Base-by-base conservation (phyloP, 1,140 invertebrate genomes). In the Philaenus spumarius region DNA sequence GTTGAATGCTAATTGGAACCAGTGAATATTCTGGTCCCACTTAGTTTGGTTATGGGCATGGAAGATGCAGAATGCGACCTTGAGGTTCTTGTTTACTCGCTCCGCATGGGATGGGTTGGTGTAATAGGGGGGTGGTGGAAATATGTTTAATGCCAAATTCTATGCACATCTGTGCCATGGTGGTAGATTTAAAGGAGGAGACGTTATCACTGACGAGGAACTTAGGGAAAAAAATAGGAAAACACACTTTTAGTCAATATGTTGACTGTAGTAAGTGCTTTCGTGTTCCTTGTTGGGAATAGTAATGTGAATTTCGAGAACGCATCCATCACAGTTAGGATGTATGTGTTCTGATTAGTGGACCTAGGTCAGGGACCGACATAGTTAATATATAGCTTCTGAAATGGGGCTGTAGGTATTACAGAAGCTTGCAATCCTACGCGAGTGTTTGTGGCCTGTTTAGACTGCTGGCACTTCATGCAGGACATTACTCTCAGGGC, bases 261-360 rank as follows among this genome's bases (percentile, higher is more conserved):
- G 6, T 26, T 34, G 7, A 53, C 19, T 2, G 50, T 20, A 2
- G 50, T 53, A 2, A n/a, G n/a, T 3, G 50, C 2, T 12, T 14
- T 53, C 15, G 34, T 37, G 14, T 53, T 53, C 7, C 34, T n/a
- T 4, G 6, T n/a, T 6, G 50, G 50, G 4, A 35, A 39, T 7
- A 53, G 22, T 4, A 35, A 9, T 19, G 30, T 39, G 22, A 39
- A 53, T 53, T 37, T 53, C 7, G 50, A 53, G 19, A 53, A 53
- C 6, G 34, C 35, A 39, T 53, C 34, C 5, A 53, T 7, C 1
- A 53, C 19, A 11, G 34, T 53, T 1, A 53, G 20, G 4, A 53
- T 39, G 14, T 53, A 39, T 7, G 7, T 17, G 14, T 53, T 53
- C 1, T 34, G 19, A 20, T 53, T 39, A 2, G 1, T 37, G 4